Base-by-base conservation (phyloP, 2,113 vertebrate species). In the Panthera leo region DNA sequence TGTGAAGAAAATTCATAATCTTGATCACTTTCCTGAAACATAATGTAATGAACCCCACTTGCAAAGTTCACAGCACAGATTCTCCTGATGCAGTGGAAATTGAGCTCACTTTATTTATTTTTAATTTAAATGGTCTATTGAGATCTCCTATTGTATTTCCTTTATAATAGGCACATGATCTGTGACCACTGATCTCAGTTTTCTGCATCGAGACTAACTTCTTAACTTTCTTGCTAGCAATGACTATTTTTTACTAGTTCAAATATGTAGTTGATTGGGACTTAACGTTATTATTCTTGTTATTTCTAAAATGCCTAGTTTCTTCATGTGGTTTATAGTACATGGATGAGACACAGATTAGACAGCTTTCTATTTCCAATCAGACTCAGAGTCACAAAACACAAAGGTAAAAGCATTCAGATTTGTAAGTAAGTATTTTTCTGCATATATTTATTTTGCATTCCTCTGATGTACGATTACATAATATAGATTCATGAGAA, bases 391-490 rank as follows among this genome's bases (percentile, higher is more conserved):
- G 21, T 61, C 16, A 94, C 73, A 92, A 88, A 71, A 67, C 9
- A 31, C 19, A 76, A 91, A 82, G 13, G 34, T 61, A 18, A 83
- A 86, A 82, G 84, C 25, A 79, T 86, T 84, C 48, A 87, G 6
- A 91, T 61, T 96, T 51, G 73, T 73, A 76, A 89, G 73, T 73
- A 76, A 89, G 71, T 63, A 58, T 42, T 84, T 93, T 79, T 45
- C 55, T 85, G 63, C 1, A 78, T 75, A 16, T 84, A 36, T 7
- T 42, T 85, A 85, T 85, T 92, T 42, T 29, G 68, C 36, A 82
- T 73, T 9, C 7, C 3, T 80, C 19, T 65, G 1, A 53, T 51
- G 58, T 29, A 51, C 0, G 8, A 48, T 89, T 67, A 76, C 19
- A 5, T 12, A 94, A 85, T 48, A 70, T 55, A 6, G 19, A 90